Evolutionary conservation across 2,888 invertebrate genomes (phyloP), one percentile per base, ranked within the genome.

Genomic region (Meiosimyza decipiens): DNA sequence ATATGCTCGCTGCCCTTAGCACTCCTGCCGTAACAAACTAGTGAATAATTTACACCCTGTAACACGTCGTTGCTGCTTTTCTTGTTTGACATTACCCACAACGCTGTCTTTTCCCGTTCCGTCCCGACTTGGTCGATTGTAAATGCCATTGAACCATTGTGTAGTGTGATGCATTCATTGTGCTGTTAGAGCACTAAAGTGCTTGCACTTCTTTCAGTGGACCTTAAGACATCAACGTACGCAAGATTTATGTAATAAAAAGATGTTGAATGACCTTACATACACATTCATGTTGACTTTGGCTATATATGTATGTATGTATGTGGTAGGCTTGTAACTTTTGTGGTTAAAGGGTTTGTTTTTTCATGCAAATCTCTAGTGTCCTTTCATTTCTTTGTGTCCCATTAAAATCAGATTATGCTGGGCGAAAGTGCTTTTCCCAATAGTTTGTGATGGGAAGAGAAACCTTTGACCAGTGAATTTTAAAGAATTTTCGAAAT

Each of bases 251-350:
- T 9, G 40, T 40, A 40, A 9, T 40, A 40, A 40, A 40, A 40
- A 40, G 4, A 40, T 9, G 6, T 57, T 71, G 52, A 64, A 71
- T 57, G 16, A 67, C 71, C 28, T 28, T 28, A 28, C 4, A 28
- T 4, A 28, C 28, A 28, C 28, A 68, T 65, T 64, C 50, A 52
- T 71, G 64, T 74, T 74, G 69, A 74, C 74, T 71, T 65, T 40
- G 33, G 68, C 28, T 64, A 59, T 64, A 59, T 49, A 28, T 2
- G 50, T 64, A 71, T 59, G 54, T 74, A 68, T 69, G 68, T 74
- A 65, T 28, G 28, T 28, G 28, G 28, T 28, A 28, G 28, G 28
- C 4, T 28, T 28, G 28, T 4, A 28, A 28, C 28, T 52, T 74
- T 69, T 71, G 59, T 54, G 69, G 64, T 69, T 66, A 28, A 62